Evolutionary conservation across 37 sponge, comb jelly and placozoan genomes (phyloP), one percentile per base, ranked within the genome.

Genomic region (Amphimedon queenslandica): DNA sequence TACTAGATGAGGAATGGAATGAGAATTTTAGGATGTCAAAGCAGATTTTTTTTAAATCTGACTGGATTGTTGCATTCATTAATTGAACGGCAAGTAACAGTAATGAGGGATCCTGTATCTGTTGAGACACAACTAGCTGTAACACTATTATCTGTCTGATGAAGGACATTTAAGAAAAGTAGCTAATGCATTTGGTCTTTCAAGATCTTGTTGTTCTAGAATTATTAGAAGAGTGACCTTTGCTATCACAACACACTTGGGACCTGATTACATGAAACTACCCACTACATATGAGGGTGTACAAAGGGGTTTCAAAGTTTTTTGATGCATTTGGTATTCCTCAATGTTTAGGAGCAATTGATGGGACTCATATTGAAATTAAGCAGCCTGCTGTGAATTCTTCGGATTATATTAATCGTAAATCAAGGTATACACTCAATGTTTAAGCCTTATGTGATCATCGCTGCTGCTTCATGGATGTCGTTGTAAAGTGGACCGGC

Each of bases 261-360:
- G 78, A 5, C 78, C 78, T 32, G 11, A 33, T n/a, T n/a, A n/a
- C n/a, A n/a, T n/a, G n/a, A n/a, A n/a, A n/a, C n/a, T n/a, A n/a
- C n/a, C n/a, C n/a, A n/a, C n/a, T n/a, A n/a, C n/a, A n/a, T n/a
- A n/a, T n/a, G n/a, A n/a, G n/a, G n/a, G n/a, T n/a, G n/a, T n/a
- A n/a, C n/a, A 71, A 69, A 8, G 58, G 41, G 8, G 71, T 70
- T 8, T 40, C 41, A 0, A 69, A 70, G 0, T 79, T 79, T 31
- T 71, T 41, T 60, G 2, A 18, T 2, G 20, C 30, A 21, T 71
- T 63, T 39, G 31, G 38, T 3, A 36, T 73, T 11, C 58, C 80
- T 1, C 80, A 79, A 39, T 79, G 80, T 40, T 37, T 79, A 24
- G 80, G 80, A 28, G 72, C 71, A 11, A 42, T 79, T 69, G 80